phyloP scores from a whole-genome alignment of 1,140 invertebrate species.

The Drosophila carrolli region DNA sequence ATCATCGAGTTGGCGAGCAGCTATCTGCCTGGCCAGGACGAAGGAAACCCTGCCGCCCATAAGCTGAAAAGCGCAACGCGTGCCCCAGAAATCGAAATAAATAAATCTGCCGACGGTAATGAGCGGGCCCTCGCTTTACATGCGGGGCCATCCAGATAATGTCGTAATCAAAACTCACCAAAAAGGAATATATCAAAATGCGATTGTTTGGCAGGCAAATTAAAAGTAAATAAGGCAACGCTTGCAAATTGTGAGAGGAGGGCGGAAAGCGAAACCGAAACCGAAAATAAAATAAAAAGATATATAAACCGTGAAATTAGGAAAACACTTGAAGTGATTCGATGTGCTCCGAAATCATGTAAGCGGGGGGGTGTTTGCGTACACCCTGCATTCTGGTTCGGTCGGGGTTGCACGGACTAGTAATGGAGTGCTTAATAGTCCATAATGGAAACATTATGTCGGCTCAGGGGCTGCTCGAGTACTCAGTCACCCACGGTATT shows the following conservation, averaged over 20 bases:
- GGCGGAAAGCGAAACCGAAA: background rate
- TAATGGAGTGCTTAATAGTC: slow-evolving; percentile 49
- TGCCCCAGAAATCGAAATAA: slow-evolving; percentile 60
- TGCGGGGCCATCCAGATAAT: slow-evolving; percentile 28
- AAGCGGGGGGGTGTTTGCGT: slow-evolving; percentile 14
- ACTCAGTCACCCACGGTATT: slow-evolving; percentile 2
- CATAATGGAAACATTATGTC: slow-evolving; percentile 53
- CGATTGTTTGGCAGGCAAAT: slow-evolving; percentile 73
- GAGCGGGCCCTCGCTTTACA: slow-evolving; percentile 28
- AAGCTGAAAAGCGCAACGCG: slow-evolving; percentile 64
- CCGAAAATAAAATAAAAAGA: slow-evolving; percentile 48
- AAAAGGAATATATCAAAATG: slow-evolving; percentile 50
- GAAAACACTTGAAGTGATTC: slow-evolving; percentile 79
- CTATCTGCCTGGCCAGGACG: slow-evolving; percentile 3
- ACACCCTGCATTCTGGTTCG: background rate
- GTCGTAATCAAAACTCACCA: slow-evolving; percentile 54
- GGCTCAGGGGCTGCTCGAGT: slow-evolving; percentile 25
- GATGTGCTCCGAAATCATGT: slow-evolving; percentile 37
- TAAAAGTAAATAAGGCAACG: slow-evolving; percentile 79
- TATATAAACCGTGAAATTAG: slow-evolving; percentile 75
- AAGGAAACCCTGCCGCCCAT: slow-evolving; percentile 20
- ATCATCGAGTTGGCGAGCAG: slow-evolving; percentile 4
- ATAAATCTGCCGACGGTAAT: slow-evolving; percentile 58
- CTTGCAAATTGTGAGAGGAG: slow-evolving; percentile 21
- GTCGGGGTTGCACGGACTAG: slow-evolving; percentile 9